Evolutionary conservation across 2,888 invertebrate species (phyloP).

Genomic region (Drosophila paucipuncta): DNA sequence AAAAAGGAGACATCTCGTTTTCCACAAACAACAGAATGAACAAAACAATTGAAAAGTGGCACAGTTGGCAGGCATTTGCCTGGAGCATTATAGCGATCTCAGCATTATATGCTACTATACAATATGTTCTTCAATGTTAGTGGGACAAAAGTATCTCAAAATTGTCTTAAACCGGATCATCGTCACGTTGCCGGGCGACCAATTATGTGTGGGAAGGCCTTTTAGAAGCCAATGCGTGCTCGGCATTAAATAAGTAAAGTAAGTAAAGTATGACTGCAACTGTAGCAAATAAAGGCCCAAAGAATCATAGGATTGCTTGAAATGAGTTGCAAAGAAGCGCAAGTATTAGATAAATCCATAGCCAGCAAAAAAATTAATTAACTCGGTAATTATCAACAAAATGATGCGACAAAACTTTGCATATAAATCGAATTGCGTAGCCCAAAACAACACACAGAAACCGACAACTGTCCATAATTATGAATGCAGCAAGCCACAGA

Average conservation of each 20-base stretch:
- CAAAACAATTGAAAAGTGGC: slow-evolving; percentile 3
- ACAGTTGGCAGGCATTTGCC: slow-evolving; percentile 17
- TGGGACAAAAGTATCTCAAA: not conserved
- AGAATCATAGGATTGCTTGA: not conserved
- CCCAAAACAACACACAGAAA: not conserved
- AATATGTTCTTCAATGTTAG: not conserved
- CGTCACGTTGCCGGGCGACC: not conserved
- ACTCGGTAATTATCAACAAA: slow-evolving; percentile 7
- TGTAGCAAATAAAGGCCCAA: not conserved
- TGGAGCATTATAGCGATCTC: slow-evolving; percentile 36
- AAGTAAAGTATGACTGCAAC: not conserved
- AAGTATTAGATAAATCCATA: not conserved
- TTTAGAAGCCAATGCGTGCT: not conserved
- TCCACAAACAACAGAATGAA: slow-evolving; percentile 1
- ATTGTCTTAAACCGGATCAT: not conserved
- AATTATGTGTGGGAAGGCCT: not conserved
- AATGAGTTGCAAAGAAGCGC: not conserved
- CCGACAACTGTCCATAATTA: slow-evolving; percentile 49
- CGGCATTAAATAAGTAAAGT: not conserved
- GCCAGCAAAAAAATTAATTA: not conserved
- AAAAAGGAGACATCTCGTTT: not conserved
- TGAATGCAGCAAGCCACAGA: slow-evolving; percentile 46
- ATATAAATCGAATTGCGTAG: slow-evolving; percentile 36
- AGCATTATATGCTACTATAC: not conserved
- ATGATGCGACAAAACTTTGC: slow-evolving; percentile 28